These are phyloP conservation scores for Sebastes kiyomatsui DNA, from an alignment of 2,797 vertebrate species.

Conservation along the genomic window DNA sequence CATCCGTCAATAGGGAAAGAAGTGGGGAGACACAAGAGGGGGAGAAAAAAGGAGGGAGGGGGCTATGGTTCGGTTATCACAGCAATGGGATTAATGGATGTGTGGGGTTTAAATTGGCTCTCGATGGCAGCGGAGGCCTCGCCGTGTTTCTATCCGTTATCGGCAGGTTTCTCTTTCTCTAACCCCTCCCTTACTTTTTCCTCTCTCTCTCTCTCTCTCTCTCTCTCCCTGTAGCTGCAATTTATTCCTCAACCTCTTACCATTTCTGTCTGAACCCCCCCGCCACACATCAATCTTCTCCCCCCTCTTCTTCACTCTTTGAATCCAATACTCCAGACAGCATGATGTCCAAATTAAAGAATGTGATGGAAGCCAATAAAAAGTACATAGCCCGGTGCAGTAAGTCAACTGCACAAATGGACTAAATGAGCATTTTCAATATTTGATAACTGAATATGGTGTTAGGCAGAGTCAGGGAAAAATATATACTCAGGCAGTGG, in stretches of 20 bases:
- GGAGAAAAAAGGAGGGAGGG: slow-evolving; percentile 4
- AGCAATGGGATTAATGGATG: slow-evolving; percentile 72
- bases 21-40: slow-evolving; percentile 8
- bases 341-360: slow-evolving; percentile 70
- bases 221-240: slow-evolving; percentile 31
- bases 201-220: slow-evolving; percentile 10
- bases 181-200: background rate
- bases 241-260: slow-evolving; percentile 47
- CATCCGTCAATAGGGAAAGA: slow-evolving; percentile 81
- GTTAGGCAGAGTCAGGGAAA: background rate
- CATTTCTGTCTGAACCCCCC: slow-evolving; percentile 44
- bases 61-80: slow-evolving; percentile 55
- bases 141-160: slow-evolving; percentile 67
- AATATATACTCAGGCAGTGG: background rate
- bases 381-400: slow-evolving; percentile 24
- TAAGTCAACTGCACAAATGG: slow-evolving; percentile 52
- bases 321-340: slow-evolving; percentile 64
- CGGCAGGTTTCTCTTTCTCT: slow-evolving; percentile 41
- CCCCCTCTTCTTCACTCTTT: slow-evolving; percentile 27
- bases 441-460: slow-evolving; percentile 44
- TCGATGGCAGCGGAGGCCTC: slow-evolving; percentile 59
- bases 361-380: slow-evolving; percentile 48
- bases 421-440: slow-evolving; percentile 47
- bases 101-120: slow-evolving; percentile 68
- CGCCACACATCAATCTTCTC: slow-evolving; percentile 33